Conservation (phyloP, 2,113 vertebrate genomes). For the Diglossa brunneiventris region DNA sequence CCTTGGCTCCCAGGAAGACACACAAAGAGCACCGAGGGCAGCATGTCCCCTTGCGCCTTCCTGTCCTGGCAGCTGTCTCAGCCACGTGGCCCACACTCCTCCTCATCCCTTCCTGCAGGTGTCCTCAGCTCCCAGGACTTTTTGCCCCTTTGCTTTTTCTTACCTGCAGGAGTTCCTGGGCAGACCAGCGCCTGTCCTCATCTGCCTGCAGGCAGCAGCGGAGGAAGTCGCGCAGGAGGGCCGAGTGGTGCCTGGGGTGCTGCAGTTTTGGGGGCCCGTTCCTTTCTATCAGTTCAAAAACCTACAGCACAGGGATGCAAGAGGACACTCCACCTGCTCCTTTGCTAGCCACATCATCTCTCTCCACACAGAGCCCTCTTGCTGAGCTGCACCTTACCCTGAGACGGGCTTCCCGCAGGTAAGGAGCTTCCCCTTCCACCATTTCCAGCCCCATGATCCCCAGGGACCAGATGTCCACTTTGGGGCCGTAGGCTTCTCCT, state of each 20-base stretch:
- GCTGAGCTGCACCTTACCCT: not conserved
- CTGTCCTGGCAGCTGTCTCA: accelerated
- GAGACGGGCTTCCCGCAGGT: not conserved
- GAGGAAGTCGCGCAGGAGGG: not conserved
- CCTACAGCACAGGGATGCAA: too few species aligned
- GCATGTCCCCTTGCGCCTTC: not conserved
- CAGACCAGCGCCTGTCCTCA: not conserved
- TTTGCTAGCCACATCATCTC: not conserved
- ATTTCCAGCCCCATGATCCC: not conserved
- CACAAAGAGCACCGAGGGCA: too few species aligned
- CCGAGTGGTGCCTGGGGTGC: not conserved
- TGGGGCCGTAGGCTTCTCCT: not conserved
- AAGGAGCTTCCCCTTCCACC: not conserved
- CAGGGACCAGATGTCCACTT: not conserved
- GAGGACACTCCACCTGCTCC: not conserved
- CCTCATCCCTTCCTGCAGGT: too few species aligned
- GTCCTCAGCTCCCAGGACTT: not conserved
- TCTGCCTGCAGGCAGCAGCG: not conserved
- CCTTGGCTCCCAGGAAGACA: too few species aligned
- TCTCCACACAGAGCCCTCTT: not conserved
- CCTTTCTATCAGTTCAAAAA: not conserved
- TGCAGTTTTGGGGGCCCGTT: not conserved
- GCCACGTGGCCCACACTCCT: not conserved
- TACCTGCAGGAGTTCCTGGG: not conserved
- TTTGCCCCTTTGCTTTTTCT: not conserved